These are phyloP conservation scores for Eudemis profundana DNA, from an alignment of 2,888 invertebrate species.

Conservation along the genomic window DNA sequence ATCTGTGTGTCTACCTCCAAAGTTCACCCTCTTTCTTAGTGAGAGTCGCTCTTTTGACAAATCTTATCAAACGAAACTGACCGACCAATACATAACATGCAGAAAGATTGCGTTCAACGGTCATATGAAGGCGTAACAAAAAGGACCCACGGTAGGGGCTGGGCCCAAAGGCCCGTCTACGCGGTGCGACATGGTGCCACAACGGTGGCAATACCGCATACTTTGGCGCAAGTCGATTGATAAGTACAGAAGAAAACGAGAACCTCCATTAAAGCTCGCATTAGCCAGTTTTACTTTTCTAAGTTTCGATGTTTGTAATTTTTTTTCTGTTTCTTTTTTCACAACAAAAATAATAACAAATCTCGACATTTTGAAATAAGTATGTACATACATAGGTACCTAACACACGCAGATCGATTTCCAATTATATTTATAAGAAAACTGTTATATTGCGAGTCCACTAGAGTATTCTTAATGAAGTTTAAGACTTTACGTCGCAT, in stretches of 20 bases:
- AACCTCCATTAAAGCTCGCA: neutral
- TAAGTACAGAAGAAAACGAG: neutral
- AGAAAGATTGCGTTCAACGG: slow-evolving; percentile 4
- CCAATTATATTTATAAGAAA: neutral
- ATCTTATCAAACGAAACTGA: neutral
- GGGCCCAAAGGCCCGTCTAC: neutral
- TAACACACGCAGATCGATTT: neutral
- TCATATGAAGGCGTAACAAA: slow-evolving; percentile 26
- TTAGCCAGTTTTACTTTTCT: too few species aligned
- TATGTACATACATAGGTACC: too few species aligned
- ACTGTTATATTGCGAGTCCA: too few species aligned
- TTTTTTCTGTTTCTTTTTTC: slow-evolving; percentile 21
- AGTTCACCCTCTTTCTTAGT: too few species aligned
- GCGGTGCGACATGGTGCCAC: slow-evolving; percentile 5
- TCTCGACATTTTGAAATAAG: slow-evolving; percentile 11
- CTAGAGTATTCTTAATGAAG: too few species aligned
- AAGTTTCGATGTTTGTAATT: slow-evolving; percentile 9
- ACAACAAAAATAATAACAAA: slow-evolving; percentile 32
- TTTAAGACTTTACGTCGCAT: too few species aligned
- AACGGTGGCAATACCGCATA: slow-evolving; percentile 1
- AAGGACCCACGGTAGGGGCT: slow-evolving; percentile 27
- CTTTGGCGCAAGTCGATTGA: neutral
- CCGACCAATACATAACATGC: slow-evolving; percentile 21
- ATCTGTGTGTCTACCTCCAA: neutral
- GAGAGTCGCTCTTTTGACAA: too few species aligned